phyloP scores from a whole-genome alignment of 1,140 invertebrate species.

The Heliconius congener region DNA sequence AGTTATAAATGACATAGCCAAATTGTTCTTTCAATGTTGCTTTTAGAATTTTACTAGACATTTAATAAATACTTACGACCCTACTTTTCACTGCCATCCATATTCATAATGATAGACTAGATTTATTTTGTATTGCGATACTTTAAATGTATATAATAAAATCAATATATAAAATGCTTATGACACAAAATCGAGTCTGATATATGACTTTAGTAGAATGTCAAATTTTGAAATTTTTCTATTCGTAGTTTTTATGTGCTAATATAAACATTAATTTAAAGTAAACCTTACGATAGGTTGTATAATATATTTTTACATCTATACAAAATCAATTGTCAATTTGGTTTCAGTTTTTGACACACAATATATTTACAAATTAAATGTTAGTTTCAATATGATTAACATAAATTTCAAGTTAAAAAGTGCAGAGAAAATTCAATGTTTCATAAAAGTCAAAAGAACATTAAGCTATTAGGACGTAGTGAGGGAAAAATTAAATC shows the following conservation, averaged over 20 bases:
- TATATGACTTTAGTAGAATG: slow-evolving; percentile 61
- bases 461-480: slow-evolving; percentile 48
- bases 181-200: slow-evolving; percentile 67
- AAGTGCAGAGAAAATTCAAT: slow-evolving; percentile 32
- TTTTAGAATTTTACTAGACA: slow-evolving; percentile 49
- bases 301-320: slow-evolving; percentile 4
- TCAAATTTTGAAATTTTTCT: slow-evolving; percentile 50
- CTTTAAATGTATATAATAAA: slow-evolving; percentile 60
- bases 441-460: slow-evolving; percentile 33
- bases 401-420: slow-evolving; percentile 15
- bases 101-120: slow-evolving; percentile 51
- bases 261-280: background rate
- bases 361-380: background rate
- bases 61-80: slow-evolving; percentile 42
- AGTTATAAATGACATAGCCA: slow-evolving; percentile 73
- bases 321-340: background rate
- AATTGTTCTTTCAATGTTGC: slow-evolving; percentile 45
- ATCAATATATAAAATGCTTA: slow-evolving; percentile 65
- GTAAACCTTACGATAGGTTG: background rate
- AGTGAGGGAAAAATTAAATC: slow-evolving; percentile 74
- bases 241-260: slow-evolving; percentile 13
- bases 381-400: slow-evolving; percentile 17
- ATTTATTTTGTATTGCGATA: slow-evolving; percentile 52
- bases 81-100: slow-evolving; percentile 59
- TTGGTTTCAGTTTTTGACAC: background rate